Base-by-base conservation (phyloP, 64 coral and sea anemone genomes). In the Stichodactyla helianthus region DNA sequence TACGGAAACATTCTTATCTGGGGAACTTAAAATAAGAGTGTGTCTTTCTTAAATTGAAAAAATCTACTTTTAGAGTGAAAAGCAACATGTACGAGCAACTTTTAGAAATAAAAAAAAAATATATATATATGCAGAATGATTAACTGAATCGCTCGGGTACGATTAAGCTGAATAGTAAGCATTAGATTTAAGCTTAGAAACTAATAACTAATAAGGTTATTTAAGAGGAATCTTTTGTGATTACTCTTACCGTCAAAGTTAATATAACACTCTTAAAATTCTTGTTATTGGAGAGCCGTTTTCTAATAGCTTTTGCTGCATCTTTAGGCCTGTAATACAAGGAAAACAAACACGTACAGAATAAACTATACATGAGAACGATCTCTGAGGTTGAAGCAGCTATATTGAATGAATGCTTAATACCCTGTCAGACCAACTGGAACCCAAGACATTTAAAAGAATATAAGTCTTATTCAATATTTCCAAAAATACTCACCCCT, bases 191-290 rank as follows among this genome's bases (percentile, higher is more conserved):
- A 65, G 6, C 7, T 7, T 23, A 65, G 7, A 63, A 19, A 19
- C 18, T n/a, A 22, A 65, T 1, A 31, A 20, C 18, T 65, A 12
- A 22, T 65, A 23, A 1, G 22, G 6, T 7, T n/a, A 65, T n/a
- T 65, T 20, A n/a, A 6, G 19, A 70, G 6, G 8, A 70, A 70
- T n/a, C n/a, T 31, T 74, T 19, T 7, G 18, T 71, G 18, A 22
- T 8, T 16, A 14, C 53, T 65, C 90, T 71, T 86, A 99, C 97
- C 85, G 97, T 99, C 82, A 99, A 87, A 16, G 93, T 99, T 7
- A 99, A 82, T 23, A 99, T 88, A 71, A 99, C 91, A 86, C 93
- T 94, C 71, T 99, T 99, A 31, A 88, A 99, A 52, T 99, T 94
- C 54, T 95, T 99, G 77, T 94, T 94, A 58, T 83, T 83, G 10